Evolutionary conservation across 2,113 vertebrate genomes (phyloP), one percentile per base, ranked within the genome.

Genomic region (Phalacrocorax pelagicus): DNA sequence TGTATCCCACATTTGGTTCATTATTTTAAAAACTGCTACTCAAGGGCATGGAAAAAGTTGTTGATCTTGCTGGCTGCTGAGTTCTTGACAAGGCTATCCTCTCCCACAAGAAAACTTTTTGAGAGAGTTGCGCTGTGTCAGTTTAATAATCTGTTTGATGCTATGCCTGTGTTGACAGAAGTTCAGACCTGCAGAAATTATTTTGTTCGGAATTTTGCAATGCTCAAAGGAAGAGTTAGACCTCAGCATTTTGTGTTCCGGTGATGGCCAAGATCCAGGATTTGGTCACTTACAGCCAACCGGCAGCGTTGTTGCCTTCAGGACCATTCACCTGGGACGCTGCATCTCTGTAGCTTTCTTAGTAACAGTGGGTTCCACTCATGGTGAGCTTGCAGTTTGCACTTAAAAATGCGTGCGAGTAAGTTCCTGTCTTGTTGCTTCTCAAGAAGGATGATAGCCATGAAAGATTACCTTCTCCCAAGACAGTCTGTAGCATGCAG

Each of bases 301-400:
- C 0, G 0, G 16, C 36, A 32, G 18, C 0, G 0, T 22, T 22
- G 16, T 54, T 70, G 54, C 20, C 27, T 77, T 79, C n/a, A 51
- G 63, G 13, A 36, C 47, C 0, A 3, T 81, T 86, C n/a, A 38
- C 10, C 29, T 63, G 51, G 24, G 32, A 58, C 24, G 11, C 49
- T 32, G 38, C 42, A 69, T 63, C 52, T 91, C 27, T 36, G 29
- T 38, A 90, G n/a, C 40, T 90, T 57, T 16, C 3, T 55, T 30
- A 32, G 18, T 54, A 44, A n/a, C 14, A 78, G 40, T 1, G 5
- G 44, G 11, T 57, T 52, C 40, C 51, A 70, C 54, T 86, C 6
- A 5, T 30, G 42, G 29, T 86, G 59, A 36, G 11, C 32, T 81
- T 51, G 15, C 32, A 44, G 32, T 67, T 54, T 83, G 42, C 47